phyloP scores from a whole-genome alignment of 2,888 invertebrate genomes.

The Psococerastis gibbosa region DNA sequence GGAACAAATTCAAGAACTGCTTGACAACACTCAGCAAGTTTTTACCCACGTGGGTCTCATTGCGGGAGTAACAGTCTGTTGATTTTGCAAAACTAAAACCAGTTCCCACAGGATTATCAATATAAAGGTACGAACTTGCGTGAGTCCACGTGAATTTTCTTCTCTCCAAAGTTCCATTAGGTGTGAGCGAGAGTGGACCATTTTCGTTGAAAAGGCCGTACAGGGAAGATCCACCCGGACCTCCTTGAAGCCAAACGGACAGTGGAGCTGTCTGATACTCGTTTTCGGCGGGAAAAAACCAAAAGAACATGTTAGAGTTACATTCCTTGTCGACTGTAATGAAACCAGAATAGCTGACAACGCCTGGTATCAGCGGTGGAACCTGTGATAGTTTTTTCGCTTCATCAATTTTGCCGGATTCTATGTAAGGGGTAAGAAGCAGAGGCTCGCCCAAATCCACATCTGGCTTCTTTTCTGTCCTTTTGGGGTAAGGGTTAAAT shows the following conservation, averaged over 20 bases:
- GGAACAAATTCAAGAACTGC: slow-evolving; percentile 41
- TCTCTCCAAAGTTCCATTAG: slow-evolving; percentile 29
- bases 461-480: neutral
- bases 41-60: slow-evolving; percentile 45
- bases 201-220: slow-evolving; percentile 70
- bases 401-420: slow-evolving; percentile 29
- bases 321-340: slow-evolving; percentile 37
- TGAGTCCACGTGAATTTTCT: slow-evolving; percentile 61
- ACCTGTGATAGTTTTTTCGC: slow-evolving; percentile 21
- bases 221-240: slow-evolving; percentile 63
- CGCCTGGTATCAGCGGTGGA: slow-evolving; percentile 20
- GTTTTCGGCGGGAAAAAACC: slow-evolving; percentile 29
- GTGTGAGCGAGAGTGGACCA: slow-evolving; percentile 47
- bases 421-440: slow-evolving; percentile 36
- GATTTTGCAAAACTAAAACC: slow-evolving; percentile 74
- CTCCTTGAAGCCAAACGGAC: slow-evolving; percentile 70
- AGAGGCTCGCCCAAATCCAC: slow-evolving; percentile 28
- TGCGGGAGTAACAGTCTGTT: slow-evolving; percentile 53
- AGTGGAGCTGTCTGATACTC: slow-evolving; percentile 33
- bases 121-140: slow-evolving; percentile 63
- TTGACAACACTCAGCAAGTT: slow-evolving; percentile 32
- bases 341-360: slow-evolving; percentile 38
- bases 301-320: slow-evolving; percentile 31
- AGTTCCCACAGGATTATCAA: slow-evolving; percentile 82
- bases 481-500: neutral